Base-by-base conservation (phyloP, 1,140 invertebrate genomes). In the Drosophila auraria region DNA sequence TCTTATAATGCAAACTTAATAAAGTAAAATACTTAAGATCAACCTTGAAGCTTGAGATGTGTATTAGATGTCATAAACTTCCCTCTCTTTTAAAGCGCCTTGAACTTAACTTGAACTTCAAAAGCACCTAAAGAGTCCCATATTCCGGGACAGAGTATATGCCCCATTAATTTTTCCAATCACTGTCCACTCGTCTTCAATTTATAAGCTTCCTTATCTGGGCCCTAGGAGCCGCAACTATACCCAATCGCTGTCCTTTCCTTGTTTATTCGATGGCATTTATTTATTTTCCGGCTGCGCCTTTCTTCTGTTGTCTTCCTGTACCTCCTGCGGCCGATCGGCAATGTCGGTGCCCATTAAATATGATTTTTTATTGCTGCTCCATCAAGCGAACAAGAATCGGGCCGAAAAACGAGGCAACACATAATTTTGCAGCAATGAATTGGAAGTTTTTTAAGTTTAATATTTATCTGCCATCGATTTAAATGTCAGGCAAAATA, bases 381-480 rank as follows among this genome's bases (percentile, higher is more conserved):
- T 73, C 42, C 58, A 27, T 58, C 58, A 60, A 54, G 45, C 44
- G 49, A 42, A 25, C 20, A 65, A 70, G 59, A 87, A 82, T 51
- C 59, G 71, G 86, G 79, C 30, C 44, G 58, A 51, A 50, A 49
- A 50, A 57, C 50, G 74, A 68, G 60, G 40, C 68, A 63, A 66
- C 83, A 82, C 83, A 83, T 83, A 80, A 87, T 87, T 87, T 87
- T 65, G 72, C 65, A 78, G 72, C 68, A 83, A 87, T 87, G 77
- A 83, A 80, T 87, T 59, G 61, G 65, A 69, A 78, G 49, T 84
- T 84, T 79, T 84, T 84, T 79, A 63, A 50, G 64, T 82, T 82
- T 75, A 76, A 74, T 82, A 90, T 90, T 90, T 89, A 90, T 89
- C 86, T 80, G 23, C 78, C 86, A 90, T 90, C 82, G 87, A 90